Evolutionary conservation across 1,140 invertebrate genomes (phyloP), one percentile per base, ranked within the genome.

Genomic region (Leptopilina clavipes): DNA sequence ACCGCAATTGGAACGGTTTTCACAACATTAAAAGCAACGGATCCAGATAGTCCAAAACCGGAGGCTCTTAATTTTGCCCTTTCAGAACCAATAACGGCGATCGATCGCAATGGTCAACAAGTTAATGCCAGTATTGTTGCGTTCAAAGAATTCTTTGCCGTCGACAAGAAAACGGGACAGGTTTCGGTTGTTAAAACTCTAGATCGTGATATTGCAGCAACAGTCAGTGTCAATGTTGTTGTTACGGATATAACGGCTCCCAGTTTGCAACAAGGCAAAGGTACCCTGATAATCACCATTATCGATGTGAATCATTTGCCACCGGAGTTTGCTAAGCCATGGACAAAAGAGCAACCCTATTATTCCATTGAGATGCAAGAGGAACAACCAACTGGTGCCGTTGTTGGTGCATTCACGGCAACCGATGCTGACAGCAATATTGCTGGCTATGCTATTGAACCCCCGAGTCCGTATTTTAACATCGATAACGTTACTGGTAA

Each of bases 341-440:
- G 95, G 95, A 95, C 94, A 0, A 91, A 92, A 82, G 93, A 93
- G 52, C 93, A 94, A 83, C 93, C 93, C 7, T 91, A 89, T 59
- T 95, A 95, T 86, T 91, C 90, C 76, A 92, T 94, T 84, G 93
- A 94, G 79, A 92, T 98, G 77, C 91, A 94, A 71, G 97, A 98
- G 90, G 97, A 97, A 88, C 94, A 96, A 81, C 95, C 96, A 0
- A 88, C 94, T 11, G 96, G 95, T 25, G 94, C 95, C 0, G 92
- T 96, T 31, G 93, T 98, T 0, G 93, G 93, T 8, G 96, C 94
- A 8, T 95, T 97, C 76, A 93, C 93, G 19, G 97, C 97, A 14
- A 94, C 92, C 7, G 97, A 98, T 88, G 90, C 92, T 44, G 96
- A 98, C 81, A 96, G 96, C 0, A 95, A 94, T 73, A 96, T 97